Evolutionary conservation across 2,797 vertebrate species (phyloP), one percentile per base, ranked within the genome.

Genomic region (Schizothorax lantsangensis): DNA sequence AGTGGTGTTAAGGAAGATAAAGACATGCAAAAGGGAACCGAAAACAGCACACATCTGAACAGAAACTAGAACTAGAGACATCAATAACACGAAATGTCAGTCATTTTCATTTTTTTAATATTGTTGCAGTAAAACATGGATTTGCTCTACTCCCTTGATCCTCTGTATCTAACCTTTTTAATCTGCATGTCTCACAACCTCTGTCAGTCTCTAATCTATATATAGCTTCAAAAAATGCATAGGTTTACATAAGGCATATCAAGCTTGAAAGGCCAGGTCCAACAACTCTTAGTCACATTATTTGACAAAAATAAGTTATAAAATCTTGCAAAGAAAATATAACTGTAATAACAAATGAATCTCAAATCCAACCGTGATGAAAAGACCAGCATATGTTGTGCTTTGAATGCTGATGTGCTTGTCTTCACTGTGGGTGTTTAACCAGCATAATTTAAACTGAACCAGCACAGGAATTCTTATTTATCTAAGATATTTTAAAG

Each of bases 61-160:
- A 80, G 40, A 64, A 69, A 81, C 30, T 68, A 7, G 26, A 81
- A 68, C 43, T 45, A 59, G 57, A 52, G 5, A 64, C 59, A 66
- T 23, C n/a, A 68, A 49, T 68, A 68, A 45, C 19, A 15, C 7
- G 21, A n/a, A 9, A 47, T 49, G 40, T 30, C 52, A 57, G 52
- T 75, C 71, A 43, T 54, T 59, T 45, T 59, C 0, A 30, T 57
- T 36, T 30, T 43, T 3, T 10, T 5, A 0, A 14, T n/a, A 43
- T 26, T 57, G 5, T 17, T 21, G 23, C 17, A 8, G 52, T 40
- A 21, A 71, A 83, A 83, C 36, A 57, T 64, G 38, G 78, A 80
- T 80, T 80, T 64, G 78, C 57, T 45, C n/a, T 2, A 30, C 57
- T 45, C n/a, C 36, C 78, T 79, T 80, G 38, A 64, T 80, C n/a